Conservation (phyloP, 2,888 invertebrate genomes). For the Epinotia nisella region DNA sequence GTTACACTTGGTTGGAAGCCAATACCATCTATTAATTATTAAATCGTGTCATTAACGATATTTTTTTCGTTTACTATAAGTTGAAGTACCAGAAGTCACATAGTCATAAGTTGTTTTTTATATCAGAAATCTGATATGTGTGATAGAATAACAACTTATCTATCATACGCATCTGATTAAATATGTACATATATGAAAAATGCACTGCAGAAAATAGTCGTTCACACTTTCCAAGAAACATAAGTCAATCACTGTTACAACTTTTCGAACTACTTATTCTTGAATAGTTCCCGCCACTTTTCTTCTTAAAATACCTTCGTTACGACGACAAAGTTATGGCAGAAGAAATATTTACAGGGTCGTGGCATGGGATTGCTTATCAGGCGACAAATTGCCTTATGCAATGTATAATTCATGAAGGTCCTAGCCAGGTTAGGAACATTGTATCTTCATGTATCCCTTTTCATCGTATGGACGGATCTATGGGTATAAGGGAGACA, state of each 20-base stretch:
- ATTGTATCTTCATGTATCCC: slow-evolving; percentile 26
- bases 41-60: too few species aligned
- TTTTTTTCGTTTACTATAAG: too few species aligned
- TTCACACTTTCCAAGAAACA: not conserved
- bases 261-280: slow-evolving; percentile 8
- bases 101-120: too few species aligned
- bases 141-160: too few species aligned
- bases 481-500: slow-evolving; percentile 3
- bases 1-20: too few species aligned
- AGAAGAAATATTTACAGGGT: slow-evolving; percentile 42
- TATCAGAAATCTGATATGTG: too few species aligned
- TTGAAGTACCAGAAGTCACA: too few species aligned
- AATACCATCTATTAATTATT: too few species aligned
- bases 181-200: too few species aligned
- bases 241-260: not conserved
- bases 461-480: not conserved
- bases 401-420: slow-evolving; percentile 71
- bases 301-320: slow-evolving; percentile 23
- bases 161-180: too few species aligned
- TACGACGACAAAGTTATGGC: slow-evolving; percentile 36
- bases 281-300: slow-evolving; percentile 9
- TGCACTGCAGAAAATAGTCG: too few species aligned
- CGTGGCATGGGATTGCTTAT: slow-evolving; percentile 62
- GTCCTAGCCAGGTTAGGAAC: slow-evolving; percentile 47
- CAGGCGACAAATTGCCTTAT: slow-evolving; percentile 67